Evolutionary conservation across 2,888 invertebrate species (phyloP), one percentile per base, ranked within the genome.

Genomic region (Stenchaetothrips biformis): DNA sequence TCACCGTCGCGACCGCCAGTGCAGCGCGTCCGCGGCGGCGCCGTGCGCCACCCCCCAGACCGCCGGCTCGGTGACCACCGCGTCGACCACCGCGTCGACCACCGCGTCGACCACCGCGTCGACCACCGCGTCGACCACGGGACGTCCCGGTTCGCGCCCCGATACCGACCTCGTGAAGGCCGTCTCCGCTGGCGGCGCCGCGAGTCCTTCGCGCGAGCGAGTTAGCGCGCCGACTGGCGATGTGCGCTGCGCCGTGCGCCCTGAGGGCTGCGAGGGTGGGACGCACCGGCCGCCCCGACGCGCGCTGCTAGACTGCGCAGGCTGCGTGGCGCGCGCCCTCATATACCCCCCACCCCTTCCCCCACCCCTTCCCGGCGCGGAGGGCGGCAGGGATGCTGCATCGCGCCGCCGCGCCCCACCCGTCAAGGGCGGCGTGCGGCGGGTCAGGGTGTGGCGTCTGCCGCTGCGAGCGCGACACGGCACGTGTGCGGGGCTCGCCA

Each of bases 301-400:
- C 67, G 21, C 67, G 67, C 67, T 11, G 25, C 21, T 21, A 74
- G 67, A 74, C 67, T 74, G 67, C 11, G 67, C 67, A 74, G 67
- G 21, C 67, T 21, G 67, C 67, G 67, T 74, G 67, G 67, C 67
- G 67, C 67, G 21, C 67, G 21, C 7, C 21, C 67, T 74, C 25
- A 74, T 74, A 74, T 74, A 74, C 67, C 21, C n/a, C 67, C 25
- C 67, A 13, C 67, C 67, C 11, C 16, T 6, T 16, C 16, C 6
- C 16, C 53, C 16, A 2, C 16, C 53, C 18, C 53, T 11, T 6
- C 53, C 53, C 53, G 53, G 4, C 37, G 37, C 37, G 37, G 37
- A 37, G 37, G 37, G 4, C 37, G 37, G 37, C 37, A 4, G 37
- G 37, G 37, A 37, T 37, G 37, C 37, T 37, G 18, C 53, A 0